These are phyloP conservation scores for Smithornis capensis DNA, from an alignment of 2,113 vertebrate genomes.

Conservation along the genomic window DNA sequence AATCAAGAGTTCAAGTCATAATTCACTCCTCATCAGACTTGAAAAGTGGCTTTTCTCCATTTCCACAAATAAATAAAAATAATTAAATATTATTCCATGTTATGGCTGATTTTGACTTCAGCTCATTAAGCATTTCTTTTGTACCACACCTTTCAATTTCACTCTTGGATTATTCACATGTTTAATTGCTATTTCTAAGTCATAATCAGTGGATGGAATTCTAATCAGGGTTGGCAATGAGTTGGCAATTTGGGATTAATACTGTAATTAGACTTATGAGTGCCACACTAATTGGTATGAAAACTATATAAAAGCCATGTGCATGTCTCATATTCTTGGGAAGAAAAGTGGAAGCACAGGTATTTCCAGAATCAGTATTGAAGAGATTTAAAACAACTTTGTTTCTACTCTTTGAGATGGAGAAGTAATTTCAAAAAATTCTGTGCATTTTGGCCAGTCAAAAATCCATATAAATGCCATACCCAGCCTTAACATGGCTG, in stretches of 20 bases:
- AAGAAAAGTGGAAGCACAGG: not conserved
- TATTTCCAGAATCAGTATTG: not conserved
- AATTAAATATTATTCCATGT: not conserved
- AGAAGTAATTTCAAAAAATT: not conserved
- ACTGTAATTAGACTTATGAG: not conserved
- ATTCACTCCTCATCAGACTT: not conserved
- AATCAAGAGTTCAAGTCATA: not conserved
- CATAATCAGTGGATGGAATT: not conserved
- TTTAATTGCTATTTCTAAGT: slow-evolving; percentile 34
- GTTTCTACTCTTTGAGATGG: not conserved
- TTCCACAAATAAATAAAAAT: not conserved
- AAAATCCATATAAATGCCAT: not conserved
- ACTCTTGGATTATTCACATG: not conserved
- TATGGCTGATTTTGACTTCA: not conserved
- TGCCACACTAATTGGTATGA: not conserved
- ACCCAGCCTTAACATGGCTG: accelerated
- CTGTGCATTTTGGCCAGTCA: not conserved
- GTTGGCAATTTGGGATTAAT: not conserved
- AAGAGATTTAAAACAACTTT: not conserved
- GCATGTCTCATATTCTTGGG: not conserved
- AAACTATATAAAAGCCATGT: not conserved
- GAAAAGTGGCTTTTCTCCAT: not conserved
- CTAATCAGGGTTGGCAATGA: slow-evolving; percentile 42
- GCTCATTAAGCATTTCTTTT: not conserved
- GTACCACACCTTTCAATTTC: not conserved